Base-by-base conservation (phyloP, 2,797 vertebrate genomes). In the Monodelphis domestica region DNA sequence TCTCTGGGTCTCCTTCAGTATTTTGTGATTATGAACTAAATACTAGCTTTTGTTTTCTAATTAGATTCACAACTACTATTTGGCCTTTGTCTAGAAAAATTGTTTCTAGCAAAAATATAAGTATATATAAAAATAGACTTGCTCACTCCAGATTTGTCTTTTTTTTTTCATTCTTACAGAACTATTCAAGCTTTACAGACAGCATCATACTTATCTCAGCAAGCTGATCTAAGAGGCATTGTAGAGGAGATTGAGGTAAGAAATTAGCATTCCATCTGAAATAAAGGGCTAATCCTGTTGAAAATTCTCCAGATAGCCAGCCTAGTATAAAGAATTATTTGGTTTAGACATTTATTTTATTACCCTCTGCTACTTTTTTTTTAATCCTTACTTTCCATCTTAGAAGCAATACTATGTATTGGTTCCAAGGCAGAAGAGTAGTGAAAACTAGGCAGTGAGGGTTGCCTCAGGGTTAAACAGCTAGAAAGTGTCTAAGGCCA, bases 221-320 rank as follows among this genome's bases (percentile, higher is more conserved):
- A 99, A 97, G 99, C 99, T 50, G 99, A 99, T 94, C 98, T 99
- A 0, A 99, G 99, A 91, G 98, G 98, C 96, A 99, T 99, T 55
- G 98, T 99, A 95, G 99, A 99, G 95, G 99, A 99, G 97, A 99
- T 99, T 92, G 99, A 99, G 99, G 99, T 99, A 97, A 96, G 98
- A 89, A 87, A 91, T 93, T 93, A 29, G 78, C 93, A 91, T 45
- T 30, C 52, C 88, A 94, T 70, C 54, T 63, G 45, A 28, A 78
- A 63, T 91, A 91, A 90, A n/a, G 28, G 87, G 12, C 51, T 92
- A n/a, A 91, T n/a, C 4, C 3, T 91, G 89, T 87, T 92, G 63
- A 87, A 90, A 29, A 88, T 1, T 93, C 94, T 88, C 33, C 24
- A 87, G 2, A 56, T 53, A 92, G 55, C 59, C 57, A 7, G 15